These are phyloP conservation scores for Leptarthrus brevirostris DNA, from an alignment of 2,888 invertebrate species.

Conservation along the genomic window DNA sequence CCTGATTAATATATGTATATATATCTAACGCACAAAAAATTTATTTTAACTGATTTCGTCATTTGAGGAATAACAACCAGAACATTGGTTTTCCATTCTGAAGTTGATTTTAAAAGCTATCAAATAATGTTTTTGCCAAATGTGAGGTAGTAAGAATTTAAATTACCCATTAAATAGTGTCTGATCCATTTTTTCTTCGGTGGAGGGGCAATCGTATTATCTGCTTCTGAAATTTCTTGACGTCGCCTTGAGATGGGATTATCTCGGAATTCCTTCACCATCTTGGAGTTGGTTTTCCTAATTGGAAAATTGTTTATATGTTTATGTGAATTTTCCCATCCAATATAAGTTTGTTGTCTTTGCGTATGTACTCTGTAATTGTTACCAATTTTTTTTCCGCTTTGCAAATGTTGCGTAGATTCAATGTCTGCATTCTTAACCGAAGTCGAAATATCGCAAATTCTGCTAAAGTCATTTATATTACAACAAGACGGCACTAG, in stretches of 20 bases:
- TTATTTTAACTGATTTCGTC: too few relatives aligned
- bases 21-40: too few relatives aligned
- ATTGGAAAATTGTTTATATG: neutral
- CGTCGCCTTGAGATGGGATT: neutral
- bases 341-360: neutral
- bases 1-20: too few relatives aligned
- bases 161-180: constrained; percentile 60
- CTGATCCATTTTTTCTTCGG: constrained; percentile 78
- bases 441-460: neutral
- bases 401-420: constrained; percentile 11
- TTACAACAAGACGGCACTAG: constrained; percentile 51
- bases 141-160: too few relatives aligned
- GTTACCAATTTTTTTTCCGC: neutral
- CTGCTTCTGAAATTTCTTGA: neutral
- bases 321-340: neutral
- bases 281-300: neutral
- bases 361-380: neutral
- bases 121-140: too few relatives aligned
- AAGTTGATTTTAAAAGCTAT: too few relatives aligned
- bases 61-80: too few relatives aligned
- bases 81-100: too few relatives aligned
- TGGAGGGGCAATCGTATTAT: constrained; percentile 66
- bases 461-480: constrained; percentile 49
- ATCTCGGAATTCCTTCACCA: neutral
- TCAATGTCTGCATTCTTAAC: neutral